phyloP scores from a whole-genome alignment of 2,797 vertebrate species.

The Carapus acus region DNA sequence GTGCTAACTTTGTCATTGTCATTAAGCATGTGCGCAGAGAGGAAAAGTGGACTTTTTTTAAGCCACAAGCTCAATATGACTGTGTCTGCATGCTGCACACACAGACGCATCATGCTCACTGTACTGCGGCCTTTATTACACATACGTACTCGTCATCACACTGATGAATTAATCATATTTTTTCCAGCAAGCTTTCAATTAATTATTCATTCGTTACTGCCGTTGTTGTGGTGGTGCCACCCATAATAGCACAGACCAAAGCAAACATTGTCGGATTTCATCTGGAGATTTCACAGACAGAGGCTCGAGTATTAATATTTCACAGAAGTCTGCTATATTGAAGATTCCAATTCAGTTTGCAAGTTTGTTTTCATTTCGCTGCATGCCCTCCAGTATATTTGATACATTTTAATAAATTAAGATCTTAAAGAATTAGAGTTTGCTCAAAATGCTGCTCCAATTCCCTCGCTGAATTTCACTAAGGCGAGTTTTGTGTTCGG shows the following conservation, averaged over 20 bases:
- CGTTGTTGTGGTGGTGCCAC: too few relatives aligned
- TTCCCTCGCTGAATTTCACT: not conserved
- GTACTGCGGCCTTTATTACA: not conserved
- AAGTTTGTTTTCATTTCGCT: not conserved
- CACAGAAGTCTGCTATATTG: not conserved
- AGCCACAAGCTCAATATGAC: not conserved
- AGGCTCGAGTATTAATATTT: too few relatives aligned
- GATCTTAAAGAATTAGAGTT: not conserved
- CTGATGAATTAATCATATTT: not conserved
- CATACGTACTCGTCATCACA: not conserved
- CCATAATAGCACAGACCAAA: too few relatives aligned
- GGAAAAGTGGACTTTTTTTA: not conserved
- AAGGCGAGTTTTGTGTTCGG: not conserved
- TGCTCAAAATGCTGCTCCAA: too few relatives aligned
- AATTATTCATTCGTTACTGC: not conserved
- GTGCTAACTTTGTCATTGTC: constrained; percentile 17
- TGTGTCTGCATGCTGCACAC: constrained; percentile 3
- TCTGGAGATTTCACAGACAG: constrained; percentile 1
- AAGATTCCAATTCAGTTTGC: not conserved
- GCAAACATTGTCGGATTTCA: not conserved
- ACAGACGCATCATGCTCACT: not conserved
- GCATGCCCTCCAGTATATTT: not conserved
- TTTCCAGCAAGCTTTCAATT: not conserved
- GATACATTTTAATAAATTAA: too few relatives aligned
- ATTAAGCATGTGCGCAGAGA: constrained; percentile 4